A percentile compares a stretch with the other conserved stretches of the same genome.
These are phyloP conservation scores for Zalophus californianus DNA, from an alignment of 2,797 vertebrate genomes.

Conservation along the genomic window DNA sequence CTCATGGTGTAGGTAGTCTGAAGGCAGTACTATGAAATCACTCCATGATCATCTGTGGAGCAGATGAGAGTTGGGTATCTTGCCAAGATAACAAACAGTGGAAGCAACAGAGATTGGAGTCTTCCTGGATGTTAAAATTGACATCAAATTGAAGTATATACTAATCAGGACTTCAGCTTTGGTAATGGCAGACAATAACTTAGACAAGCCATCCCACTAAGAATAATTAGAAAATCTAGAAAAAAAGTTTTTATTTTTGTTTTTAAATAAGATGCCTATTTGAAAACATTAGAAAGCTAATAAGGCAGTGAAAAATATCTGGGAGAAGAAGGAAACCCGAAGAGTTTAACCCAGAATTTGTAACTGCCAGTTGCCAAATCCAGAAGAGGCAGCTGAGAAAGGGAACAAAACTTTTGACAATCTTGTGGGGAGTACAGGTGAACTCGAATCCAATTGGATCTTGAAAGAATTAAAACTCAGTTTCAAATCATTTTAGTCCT, in stretches of 20 bases:
- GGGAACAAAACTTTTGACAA: not conserved
- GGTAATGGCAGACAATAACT: not conserved
- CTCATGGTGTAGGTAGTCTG: not conserved
- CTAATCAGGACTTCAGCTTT: not conserved
- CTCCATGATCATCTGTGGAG: not conserved
- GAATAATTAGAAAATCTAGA: not conserved
- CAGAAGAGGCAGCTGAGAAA: not conserved
- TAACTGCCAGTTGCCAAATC: not conserved
- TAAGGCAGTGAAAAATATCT: not conserved
- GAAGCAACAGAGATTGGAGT: not conserved
- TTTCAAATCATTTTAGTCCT: slow-evolving; percentile 33
- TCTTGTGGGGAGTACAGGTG: not conserved
- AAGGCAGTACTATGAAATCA: not conserved
- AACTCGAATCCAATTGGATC: not conserved
- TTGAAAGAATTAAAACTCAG: not conserved
- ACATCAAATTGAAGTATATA: not conserved
- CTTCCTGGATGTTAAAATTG: not conserved
- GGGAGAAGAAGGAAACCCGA: not conserved
- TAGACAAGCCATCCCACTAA: not conserved
- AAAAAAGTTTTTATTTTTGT: not conserved
- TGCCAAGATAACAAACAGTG: not conserved
- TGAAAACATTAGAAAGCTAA: not conserved
- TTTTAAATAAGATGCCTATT: not conserved
- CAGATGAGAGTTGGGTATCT: not conserved
- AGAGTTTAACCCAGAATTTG: not conserved